Conservation (phyloP, 2,888 invertebrate species). For the Unio delphinus region DNA sequence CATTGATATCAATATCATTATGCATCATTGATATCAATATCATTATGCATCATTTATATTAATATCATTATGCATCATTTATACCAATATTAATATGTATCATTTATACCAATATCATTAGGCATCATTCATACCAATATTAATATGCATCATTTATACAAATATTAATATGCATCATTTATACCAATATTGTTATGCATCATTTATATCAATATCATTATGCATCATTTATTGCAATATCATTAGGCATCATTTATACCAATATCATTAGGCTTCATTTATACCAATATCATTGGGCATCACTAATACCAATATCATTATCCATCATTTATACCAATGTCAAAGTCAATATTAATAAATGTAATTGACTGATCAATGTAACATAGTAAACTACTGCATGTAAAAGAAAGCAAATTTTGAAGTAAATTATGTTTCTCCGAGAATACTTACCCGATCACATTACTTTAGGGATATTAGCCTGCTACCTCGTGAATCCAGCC, state of each 20-base stretch:
- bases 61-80: neutral
- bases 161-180: neutral
- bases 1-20: neutral
- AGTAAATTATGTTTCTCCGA: too few relatives aligned
- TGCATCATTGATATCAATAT: too few relatives aligned
- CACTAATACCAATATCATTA: neutral
- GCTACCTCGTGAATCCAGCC: too few relatives aligned
- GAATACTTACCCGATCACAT: too few relatives aligned
- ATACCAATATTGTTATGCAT: too few relatives aligned
- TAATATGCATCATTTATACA: neutral
- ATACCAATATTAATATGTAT: neutral
- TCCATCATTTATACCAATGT: too few relatives aligned
- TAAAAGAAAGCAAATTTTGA: too few relatives aligned
- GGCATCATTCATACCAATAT: too few relatives aligned
- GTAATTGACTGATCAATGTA: neutral
- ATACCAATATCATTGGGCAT: neutral
- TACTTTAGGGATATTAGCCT: too few relatives aligned
- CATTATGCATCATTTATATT: too few relatives aligned
- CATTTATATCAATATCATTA: neutral
- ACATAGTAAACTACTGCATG: neutral
- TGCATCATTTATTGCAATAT: too few relatives aligned
- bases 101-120: neutral
- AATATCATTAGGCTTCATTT: neutral
- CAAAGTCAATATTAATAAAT: neutral
- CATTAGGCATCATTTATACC: neutral